Evolutionary conservation across 35 echinoderm and acorn worm species (phyloP), one percentile per base, ranked within the genome.

Genomic region (Apostichopus parvimensis): DNA sequence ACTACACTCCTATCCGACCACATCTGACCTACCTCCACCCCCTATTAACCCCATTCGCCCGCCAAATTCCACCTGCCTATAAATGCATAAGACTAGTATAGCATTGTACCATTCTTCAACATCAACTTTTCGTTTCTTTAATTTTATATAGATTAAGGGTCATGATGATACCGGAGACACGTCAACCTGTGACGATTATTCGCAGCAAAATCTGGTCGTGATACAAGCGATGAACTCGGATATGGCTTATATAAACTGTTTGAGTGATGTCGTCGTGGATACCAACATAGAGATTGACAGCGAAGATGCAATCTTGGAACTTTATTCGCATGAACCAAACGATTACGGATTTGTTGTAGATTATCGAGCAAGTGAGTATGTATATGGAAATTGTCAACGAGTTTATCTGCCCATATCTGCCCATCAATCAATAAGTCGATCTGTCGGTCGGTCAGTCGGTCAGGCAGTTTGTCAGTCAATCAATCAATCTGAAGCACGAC

Each of bases 291-390:
- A 56, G 54, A 15, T 77, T 22, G 14, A 90, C 6, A 58, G 56
- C 52, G 88, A 90, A 57, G 72, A 90, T 45, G 88, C 88, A 7
- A 72, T 90, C 6, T 22, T 90, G 70, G 88, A 90, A 90, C 54
- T 90, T 6, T 90, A 90, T 24, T 90, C 88, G 6, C 68, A 75
- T 56, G 88, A 90, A 22, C 70, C 88, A 28, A 90, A 18, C 7
- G 52, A 9, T 8, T 90, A 77, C 54, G 88, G 88, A 14, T 90
- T 90, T 77, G 70, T 90, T 9, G 70, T 90, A 8, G 70, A 90
- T 78, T 90, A 90, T 57, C 45, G 45, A 90, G 88, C 88, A 75
- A 77, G 88, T 90, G 20, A 90, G 88, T 90, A 18, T 77, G n/a
- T 9, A 22, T 45, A 45, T 45, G 34, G 3, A 45, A 45, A 45